Evolutionary conservation across 2,888 invertebrate species (phyloP), one percentile per base, ranked within the genome.

Genomic region (Pseudanteris insignis): DNA sequence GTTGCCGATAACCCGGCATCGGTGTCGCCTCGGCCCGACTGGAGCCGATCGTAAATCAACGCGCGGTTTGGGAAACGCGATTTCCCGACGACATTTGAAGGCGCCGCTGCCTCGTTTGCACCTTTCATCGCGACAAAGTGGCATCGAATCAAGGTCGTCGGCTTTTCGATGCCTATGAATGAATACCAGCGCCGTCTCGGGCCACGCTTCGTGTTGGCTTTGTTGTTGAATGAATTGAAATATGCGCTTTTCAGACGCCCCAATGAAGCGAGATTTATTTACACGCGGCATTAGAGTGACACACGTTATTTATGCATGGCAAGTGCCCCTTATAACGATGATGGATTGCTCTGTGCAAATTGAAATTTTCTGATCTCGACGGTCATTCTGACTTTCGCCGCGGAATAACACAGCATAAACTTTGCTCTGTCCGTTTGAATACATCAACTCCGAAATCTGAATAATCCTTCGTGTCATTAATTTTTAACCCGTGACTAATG

Each of bases 241-340:
- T 46, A 54, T 54, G 43, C 30, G 41, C 4, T 51, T 51, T 43
- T 14, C 40, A 34, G 21, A 29, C 26, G 38, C 13, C 24, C 38
- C 46, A 46, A 54, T 32, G 36, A 44, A 33, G n/a, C 10, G 54
- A n/a, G 44, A 44, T 54, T 54, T 44, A 54, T 54, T 44, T 54
- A 26, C 44, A 38, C 44, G 4, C 9, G 38, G 25, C 18, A 30
- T 53, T 38, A n/a, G n/a, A 54, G 44, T 2, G 18, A 33, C 44
- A 33, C 29, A 12, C 24, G 15, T 38, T 44, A 44, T 46, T 54
- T 33, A 51, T 43, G 41, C 32, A n/a, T n/a, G n/a, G n/a, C n/a
- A n/a, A n/a, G n/a, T n/a, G n/a, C n/a, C n/a, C n/a, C n/a, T n/a
- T n/a, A n/a, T n/a, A n/a, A n/a, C n/a, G n/a, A n/a, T n/a, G n/a